Evolutionary conservation across 2,797 vertebrate genomes (phyloP).

Genomic region (Neoniphon sammara): DNA sequence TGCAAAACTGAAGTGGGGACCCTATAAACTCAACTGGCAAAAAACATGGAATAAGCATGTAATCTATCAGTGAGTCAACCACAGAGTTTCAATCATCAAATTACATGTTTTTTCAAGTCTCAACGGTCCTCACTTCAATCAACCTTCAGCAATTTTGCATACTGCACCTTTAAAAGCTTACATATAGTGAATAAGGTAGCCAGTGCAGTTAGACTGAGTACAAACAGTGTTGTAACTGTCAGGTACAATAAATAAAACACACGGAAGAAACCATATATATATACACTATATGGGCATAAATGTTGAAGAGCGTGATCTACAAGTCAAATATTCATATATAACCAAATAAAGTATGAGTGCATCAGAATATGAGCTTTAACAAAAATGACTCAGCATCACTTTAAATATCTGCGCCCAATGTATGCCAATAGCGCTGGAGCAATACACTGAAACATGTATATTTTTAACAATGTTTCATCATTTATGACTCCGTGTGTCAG

Average conservation of each 20-base stretch:
- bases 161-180: not conserved
- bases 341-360: not conserved
- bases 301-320: slow-evolving; percentile 27
- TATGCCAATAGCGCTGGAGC: slow-evolving; percentile 29
- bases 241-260: slow-evolving; percentile 49
- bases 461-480: slow-evolving; percentile 52
- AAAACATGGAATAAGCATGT: no score
- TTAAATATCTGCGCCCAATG: not conserved
- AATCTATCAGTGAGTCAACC: no score
- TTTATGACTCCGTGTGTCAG: slow-evolving; percentile 69
- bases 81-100: no score
- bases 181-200: slow-evolving; percentile 5
- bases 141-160: no score
- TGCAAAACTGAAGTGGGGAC: no score
- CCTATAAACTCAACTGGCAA: no score
- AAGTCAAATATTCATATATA: slow-evolving; percentile 16
- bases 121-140: no score
- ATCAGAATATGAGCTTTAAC: not conserved
- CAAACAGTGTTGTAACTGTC: slow-evolving; percentile 45
- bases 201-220: slow-evolving; percentile 55
- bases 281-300: slow-evolving; percentile 46
- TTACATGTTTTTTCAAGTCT: no score
- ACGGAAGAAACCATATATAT: slow-evolving; percentile 54
- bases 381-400: not conserved
- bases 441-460: slow-evolving; percentile 13